Evolutionary conservation across 2,797 vertebrate genomes (phyloP), one percentile per base, ranked within the genome.

Genomic region (Sebastes steindachneri): DNA sequence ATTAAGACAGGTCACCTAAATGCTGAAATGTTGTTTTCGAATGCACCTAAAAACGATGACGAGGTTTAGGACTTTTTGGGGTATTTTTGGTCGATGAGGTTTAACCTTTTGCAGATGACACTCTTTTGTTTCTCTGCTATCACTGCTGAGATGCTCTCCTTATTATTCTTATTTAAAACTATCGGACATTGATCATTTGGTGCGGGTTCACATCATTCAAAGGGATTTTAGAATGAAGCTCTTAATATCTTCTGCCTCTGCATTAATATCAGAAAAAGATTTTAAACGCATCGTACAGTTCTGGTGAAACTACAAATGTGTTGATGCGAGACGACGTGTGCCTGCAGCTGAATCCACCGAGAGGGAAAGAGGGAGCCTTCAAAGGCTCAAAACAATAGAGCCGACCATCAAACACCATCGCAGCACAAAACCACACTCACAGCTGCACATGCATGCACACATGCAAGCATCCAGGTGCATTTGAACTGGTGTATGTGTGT

Each of bases 361-460:
- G 45, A 62, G 35, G 6, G 21, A 74, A 60, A 48, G 33, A 1
- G 5, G 37, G 37, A 64, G 35, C 55, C 65, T 87, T 90, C 80
- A 90, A 88, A 93, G 86, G 21, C 62, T 68, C 48, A 1, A 9
- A 79, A 89, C 83, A 84, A 88, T 45, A 59, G 26, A 80, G 14
- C 17, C 45, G 3, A 68, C 54, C 77, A 84, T 86, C 87, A 88
- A 88, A 89, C 77, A 51, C 23, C 37, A n/a, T 21, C 70, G 9
- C 55, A 64, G 17, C 41, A 11, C 33, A 45, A 19, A 7, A 28
- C 54, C 41, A n/a, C 65, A 23, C 28, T 66, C 54, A 31, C 59
- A 37, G 65, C 63, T 72, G 65, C 79, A 75, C 51, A 65, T n/a
- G 29, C 55, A 71, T n/a, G 28, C 35, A 59, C 71, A 35, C 68